A percentile compares a stretch with the other conserved stretches of the same genome.
Conservation (phyloP, 2,113 vertebrate species). For the Proteles cristata region DNA sequence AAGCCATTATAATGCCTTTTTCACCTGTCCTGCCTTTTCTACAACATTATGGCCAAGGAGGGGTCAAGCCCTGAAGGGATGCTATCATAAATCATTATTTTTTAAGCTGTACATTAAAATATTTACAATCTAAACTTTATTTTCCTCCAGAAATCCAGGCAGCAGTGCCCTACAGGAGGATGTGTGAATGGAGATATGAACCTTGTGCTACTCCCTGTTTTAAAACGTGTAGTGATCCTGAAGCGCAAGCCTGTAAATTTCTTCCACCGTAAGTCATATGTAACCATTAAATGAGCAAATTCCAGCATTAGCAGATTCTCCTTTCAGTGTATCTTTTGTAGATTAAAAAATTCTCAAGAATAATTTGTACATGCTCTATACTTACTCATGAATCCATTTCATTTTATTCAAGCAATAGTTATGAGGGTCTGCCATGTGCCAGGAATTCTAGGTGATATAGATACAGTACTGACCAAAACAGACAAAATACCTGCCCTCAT, state of each 20-base stretch:
- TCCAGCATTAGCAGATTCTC: background rate
- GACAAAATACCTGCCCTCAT: background rate
- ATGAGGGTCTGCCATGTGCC: background rate
- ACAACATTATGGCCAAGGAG: background rate
- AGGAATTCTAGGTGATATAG: background rate
- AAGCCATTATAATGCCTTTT: background rate
- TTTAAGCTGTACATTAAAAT: background rate
- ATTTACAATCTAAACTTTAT: background rate
- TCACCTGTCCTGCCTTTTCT: background rate
- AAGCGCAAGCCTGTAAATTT: conserved; percentile 93
- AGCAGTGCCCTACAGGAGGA: conserved; percentile 95
- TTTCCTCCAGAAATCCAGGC: conserved; percentile 90
- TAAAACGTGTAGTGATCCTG: conserved; percentile 94
- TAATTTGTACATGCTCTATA: background rate
- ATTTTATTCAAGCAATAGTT: background rate
- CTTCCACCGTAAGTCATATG: conserved; percentile 93
- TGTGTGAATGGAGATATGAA: conserved; percentile 98
- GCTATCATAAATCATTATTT: background rate
- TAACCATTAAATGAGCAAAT: background rate
- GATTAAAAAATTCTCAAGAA: background rate
- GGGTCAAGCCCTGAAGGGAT: background rate
- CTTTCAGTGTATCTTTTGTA: background rate
- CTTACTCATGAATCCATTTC: background rate
- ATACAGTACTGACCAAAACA: background rate
- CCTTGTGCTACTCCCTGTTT: conserved; percentile 94